phyloP scores from a whole-genome alignment of 2,797 vertebrate species.

The Chiloscyllium punctatum region DNA sequence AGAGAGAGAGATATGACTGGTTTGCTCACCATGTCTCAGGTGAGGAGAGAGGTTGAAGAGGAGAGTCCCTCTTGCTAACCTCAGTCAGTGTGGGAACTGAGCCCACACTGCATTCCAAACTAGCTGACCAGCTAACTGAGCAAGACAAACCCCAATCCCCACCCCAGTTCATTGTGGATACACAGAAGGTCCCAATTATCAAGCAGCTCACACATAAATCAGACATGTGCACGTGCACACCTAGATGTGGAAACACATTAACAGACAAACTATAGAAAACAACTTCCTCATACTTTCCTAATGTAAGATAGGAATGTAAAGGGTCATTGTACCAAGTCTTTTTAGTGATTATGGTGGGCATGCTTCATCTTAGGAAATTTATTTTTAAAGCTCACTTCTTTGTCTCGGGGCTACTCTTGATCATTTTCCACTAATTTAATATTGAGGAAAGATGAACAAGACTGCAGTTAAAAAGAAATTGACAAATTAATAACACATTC shows the following conservation, averaged over 20 bases:
- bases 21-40: no score
- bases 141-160: no score
- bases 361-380: no score
- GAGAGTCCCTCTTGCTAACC: no score
- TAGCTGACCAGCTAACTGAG: no score
- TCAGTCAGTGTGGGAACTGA: no score
- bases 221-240: background rate
- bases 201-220: background rate
- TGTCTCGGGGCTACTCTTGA: background rate
- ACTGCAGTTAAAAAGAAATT: background rate
- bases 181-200: background rate
- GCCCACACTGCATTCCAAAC: no score
- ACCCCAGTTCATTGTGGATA: background rate
- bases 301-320: background rate
- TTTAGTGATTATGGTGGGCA: no score
- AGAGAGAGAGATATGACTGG: no score
- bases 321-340: background rate
- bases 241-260: no score
- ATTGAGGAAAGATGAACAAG: background rate
- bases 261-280: background rate
- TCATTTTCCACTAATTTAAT: background rate
- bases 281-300: background rate
- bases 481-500: background rate
- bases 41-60: no score
- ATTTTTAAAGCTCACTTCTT: background rate